phyloP scores from a whole-genome alignment of 2,113 vertebrate species.

The Peucedramus taeniatus region DNA sequence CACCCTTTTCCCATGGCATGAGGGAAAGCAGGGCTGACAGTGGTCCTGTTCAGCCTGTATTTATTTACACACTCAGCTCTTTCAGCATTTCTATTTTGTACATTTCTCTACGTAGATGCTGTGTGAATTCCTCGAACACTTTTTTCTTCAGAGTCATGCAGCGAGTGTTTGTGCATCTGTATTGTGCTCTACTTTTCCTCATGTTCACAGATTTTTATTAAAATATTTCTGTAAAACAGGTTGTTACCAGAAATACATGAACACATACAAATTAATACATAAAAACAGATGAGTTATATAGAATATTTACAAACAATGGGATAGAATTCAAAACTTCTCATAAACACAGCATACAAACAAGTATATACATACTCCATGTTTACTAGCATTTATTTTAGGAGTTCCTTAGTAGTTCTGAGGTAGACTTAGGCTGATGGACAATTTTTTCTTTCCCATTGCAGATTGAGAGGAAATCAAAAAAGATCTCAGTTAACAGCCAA shows the following conservation, averaged over 20 bases:
- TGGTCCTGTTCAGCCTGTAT: not conserved
- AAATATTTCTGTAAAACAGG: slow-evolving; percentile 69
- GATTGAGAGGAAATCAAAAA: not conserved
- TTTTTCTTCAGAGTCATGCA: slow-evolving; percentile 44
- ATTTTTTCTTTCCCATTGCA: not conserved
- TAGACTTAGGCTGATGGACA: not conserved
- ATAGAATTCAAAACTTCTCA: slow-evolving; percentile 51
- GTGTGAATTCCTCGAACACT: slow-evolving; percentile 52
- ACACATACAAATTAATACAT: slow-evolving; percentile 71
- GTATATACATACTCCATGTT: slow-evolving; percentile 10
- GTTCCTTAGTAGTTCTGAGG: slow-evolving; percentile 16
- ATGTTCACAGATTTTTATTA: slow-evolving; percentile 75
- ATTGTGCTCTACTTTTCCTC: slow-evolving; percentile 63
- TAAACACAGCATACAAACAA: slow-evolving; percentile 59
- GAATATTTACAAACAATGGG: slow-evolving; percentile 73
- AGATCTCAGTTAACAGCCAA: not conserved
- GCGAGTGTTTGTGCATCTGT: slow-evolving; percentile 65
- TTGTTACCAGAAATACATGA: slow-evolving; percentile 69
- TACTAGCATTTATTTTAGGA: slow-evolving; percentile 20
- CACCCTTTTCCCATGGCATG: not conserved
- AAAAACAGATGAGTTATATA: slow-evolving; percentile 68
- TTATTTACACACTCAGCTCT: not conserved
- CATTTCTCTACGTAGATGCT: slow-evolving; percentile 31
- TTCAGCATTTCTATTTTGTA: not conserved
- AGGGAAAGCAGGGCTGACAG: rapidly evolving